Evolutionary conservation across 2,888 invertebrate genomes (phyloP), one percentile per base, ranked within the genome.

Genomic region (Myathropa florea): DNA sequence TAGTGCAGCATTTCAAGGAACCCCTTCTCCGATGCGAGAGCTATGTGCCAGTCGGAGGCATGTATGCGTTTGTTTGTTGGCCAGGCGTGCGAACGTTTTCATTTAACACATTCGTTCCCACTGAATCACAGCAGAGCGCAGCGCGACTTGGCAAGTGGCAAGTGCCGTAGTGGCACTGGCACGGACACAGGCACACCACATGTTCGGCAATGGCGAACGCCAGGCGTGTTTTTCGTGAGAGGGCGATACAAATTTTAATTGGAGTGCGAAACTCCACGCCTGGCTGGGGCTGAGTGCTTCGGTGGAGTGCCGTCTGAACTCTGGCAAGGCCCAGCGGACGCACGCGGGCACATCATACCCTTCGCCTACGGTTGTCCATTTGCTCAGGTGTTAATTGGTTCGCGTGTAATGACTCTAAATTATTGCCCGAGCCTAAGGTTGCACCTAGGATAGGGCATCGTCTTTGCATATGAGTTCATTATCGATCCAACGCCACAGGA

Each of bases 311-410:
- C 18, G 33, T 33, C 33, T 36, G 28, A 24, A 36, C 33, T n/a
- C 33, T 12, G 36, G 55, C 46, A 53, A 36, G 7, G 36, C 57
- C 18, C 55, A 23, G 57, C 33, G 30, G 46, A 26, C 65, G 61
- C 55, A 86, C 71, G 46, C 24, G 26, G 30, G 33, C 4, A 23
- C 14, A 46, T 0, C 23, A n/a, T 26, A 24, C 28, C 12, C 63
- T 57, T 65, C 36, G 28, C 60, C 23, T 28, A 39, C 53, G 63
- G 60, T 53, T 9, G 53, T 77, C 77, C 84, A 82, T 89, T 87
- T 87, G 70, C 79, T 88, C 73, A 89, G 89, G 89, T 89, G 89
- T 89, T 89, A 89, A 89, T 89, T 89, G 88, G 88, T 83, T 89
- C 80, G 89, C 89, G 80, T 89, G 89, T 89, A 89, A 89, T 89